Evolutionary conservation across 2,113 vertebrate species (phyloP).

Genomic region (Rhinoptilus africanus): DNA sequence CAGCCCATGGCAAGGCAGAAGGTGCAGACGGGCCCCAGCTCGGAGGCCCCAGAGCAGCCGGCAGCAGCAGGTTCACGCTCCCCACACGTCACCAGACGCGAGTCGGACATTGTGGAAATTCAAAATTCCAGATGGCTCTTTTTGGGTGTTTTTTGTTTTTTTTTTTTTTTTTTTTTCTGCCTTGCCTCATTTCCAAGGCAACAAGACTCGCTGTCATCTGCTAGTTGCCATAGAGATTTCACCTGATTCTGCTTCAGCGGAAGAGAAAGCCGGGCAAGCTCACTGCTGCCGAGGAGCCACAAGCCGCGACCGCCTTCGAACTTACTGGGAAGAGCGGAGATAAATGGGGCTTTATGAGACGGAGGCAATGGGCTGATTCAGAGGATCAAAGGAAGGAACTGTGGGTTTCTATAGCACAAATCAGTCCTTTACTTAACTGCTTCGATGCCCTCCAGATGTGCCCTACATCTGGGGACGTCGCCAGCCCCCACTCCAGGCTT

Average conservation of each 20-base stretch:
- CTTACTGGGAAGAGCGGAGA: neutral
- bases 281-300: neutral
- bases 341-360: slow-evolving; percentile 44
- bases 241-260: slow-evolving; percentile 67
- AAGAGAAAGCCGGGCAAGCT: slow-evolving; percentile 42
- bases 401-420: slow-evolving; percentile 33
- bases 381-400: slow-evolving; percentile 44
- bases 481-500: neutral
- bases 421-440: slow-evolving; percentile 45
- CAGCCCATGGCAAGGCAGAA: neutral
- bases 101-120: slow-evolving; percentile 51
- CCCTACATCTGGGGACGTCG: neutral
- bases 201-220: slow-evolving; percentile 71
- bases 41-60: neutral
- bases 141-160: too few species aligned
- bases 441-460: slow-evolving; percentile 47
- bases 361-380: slow-evolving; percentile 54
- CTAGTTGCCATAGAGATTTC: slow-evolving; percentile 76
- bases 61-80: neutral
- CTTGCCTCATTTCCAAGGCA: slow-evolving; percentile 73
- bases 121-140: slow-evolving; percentile 53
- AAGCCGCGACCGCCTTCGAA: neutral
- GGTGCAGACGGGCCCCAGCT: neutral
- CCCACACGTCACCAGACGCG: neutral
- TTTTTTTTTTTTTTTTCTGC: too few species aligned